Base-by-base conservation (phyloP, 2,113 vertebrate species). In the Eudorcas thomsonii region DNA sequence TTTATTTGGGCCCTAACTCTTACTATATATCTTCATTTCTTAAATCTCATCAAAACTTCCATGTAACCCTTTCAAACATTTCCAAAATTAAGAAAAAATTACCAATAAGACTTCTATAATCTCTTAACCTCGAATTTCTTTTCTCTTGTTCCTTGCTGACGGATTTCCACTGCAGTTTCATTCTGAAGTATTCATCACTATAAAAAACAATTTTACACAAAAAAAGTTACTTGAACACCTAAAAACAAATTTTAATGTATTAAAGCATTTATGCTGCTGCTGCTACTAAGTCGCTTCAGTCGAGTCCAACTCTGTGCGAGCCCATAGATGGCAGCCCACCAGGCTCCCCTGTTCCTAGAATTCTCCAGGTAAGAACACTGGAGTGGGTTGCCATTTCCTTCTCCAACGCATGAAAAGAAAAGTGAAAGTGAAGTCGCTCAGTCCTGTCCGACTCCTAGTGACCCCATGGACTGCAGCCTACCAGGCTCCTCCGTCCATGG, bases 101-200 rank as follows among this genome's bases (percentile, higher is more conserved):
- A 99, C 99, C 99, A 33, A 99, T 99, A 95, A 99, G 99, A 98
- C 99, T 99, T 97, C 99, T 99, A 98, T 99, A 99, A 98, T 99
- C 99, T 98, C 99, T 99, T 96, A 99, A 98, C 93, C 99, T 99
- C 83, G 99, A 99, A 98, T 99, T 99, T 97, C 99, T 99, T 97
- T 99, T 99, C 98, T 99, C 99, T 98, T 99, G 99, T 82, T 99
- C 99, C 97, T 99, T 99, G 0, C 99, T 99, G 83, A 99, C 99
- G 2, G 99, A 99, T 88, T 99, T 99, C 99, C 99, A 99, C 98
- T 99, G 99, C 45, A 99, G 99, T 98, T 99, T 99, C 99, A 99
- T 99, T 98, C 99, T 99, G 98, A 99, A 99, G 99, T 99, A 99
- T 88, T 99, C 99, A 30, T 99, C 99, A 25, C 99, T 99, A 93